These are phyloP conservation scores for Agriotes lineatus DNA, from an alignment of 2,888 invertebrate genomes.

Conservation along the genomic window DNA sequence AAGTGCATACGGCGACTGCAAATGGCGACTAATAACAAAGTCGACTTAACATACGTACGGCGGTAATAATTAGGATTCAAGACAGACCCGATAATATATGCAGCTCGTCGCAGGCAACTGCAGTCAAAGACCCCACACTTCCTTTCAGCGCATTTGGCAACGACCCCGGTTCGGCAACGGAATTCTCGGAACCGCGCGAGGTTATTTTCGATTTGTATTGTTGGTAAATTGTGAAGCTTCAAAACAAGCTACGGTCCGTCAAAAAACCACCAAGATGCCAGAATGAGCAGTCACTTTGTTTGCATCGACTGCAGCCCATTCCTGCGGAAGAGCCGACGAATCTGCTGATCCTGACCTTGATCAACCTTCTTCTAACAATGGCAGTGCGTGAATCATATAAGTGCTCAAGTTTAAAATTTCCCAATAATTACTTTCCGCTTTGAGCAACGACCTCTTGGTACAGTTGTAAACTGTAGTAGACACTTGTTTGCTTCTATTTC, in stretches of 20 bases:
- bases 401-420: neutral
- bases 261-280: neutral
- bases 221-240: slow-evolving; percentile 25
- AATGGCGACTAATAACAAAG: slow-evolving; percentile 45
- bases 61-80: slow-evolving; percentile 48
- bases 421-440: neutral
- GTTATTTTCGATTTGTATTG: slow-evolving; percentile 32
- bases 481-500: too few species aligned
- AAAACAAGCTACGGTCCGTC: slow-evolving; percentile 23
- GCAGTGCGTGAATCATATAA: too few species aligned
- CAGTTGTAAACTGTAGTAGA: too few species aligned
- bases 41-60: slow-evolving; percentile 37
- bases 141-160: slow-evolving; percentile 50
- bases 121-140: slow-evolving; percentile 51
- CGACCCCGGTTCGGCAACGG: slow-evolving; percentile 34
- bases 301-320: neutral
- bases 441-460: too few species aligned
- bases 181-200: slow-evolving; percentile 28
- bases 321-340: neutral
- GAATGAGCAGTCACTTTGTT: neutral
- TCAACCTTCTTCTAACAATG: neutral
- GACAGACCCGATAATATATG: slow-evolving; percentile 48
- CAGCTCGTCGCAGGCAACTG: slow-evolving; percentile 48
- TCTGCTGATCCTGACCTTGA: neutral
- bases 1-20: slow-evolving; percentile 39